Evolutionary conservation across 2,797 vertebrate species (phyloP), one percentile per base, ranked within the genome.

Genomic region (Taeniopygia guttata): DNA sequence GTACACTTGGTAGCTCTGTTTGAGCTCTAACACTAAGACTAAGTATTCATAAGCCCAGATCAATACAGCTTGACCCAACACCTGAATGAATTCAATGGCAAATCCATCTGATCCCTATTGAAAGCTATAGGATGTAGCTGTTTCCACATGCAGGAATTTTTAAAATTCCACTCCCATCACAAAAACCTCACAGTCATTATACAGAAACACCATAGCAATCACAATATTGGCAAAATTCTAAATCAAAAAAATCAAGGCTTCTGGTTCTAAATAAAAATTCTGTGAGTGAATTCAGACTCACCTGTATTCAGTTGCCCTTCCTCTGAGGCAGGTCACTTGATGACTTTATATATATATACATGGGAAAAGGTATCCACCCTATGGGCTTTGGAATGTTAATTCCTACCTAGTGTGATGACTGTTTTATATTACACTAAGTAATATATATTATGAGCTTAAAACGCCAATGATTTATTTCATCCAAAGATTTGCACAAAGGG

Each of bases 361-460:
- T 56, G 75, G 67, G 82, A 81, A 45, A 83, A 36, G 46, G 78
- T 79, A 92, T 90, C 88, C 92, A 92, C 93, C 94, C 92, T 78
- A 63, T 27, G 54, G 89, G 85, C 74, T 94, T 76, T 93, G 95
- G 96, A 97, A 94, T 94, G 91, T 89, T 97, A 95, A 96, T 94
- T 93, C 92, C 97, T 96, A 90, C 91, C 72, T 94, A 79, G 60
- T 49, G 36, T 59, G 87, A 93, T 94, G 91, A 92, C 73, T 96
- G 90, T 84, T 88, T 88, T 67, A 79, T 96, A 96, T 64, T 88
- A 88, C 90, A 94, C 30, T 84, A 95, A 92, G 95, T 94, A 85
- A 97, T 84, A 93, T 20, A 84, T 92, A 97, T 97, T 81, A 95
- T 96, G 92, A 93, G 95, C 96, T 96, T 97, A 97, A 89, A 96